phyloP scores from a whole-genome alignment of 2,888 invertebrate genomes.

The Formica aserva region DNA sequence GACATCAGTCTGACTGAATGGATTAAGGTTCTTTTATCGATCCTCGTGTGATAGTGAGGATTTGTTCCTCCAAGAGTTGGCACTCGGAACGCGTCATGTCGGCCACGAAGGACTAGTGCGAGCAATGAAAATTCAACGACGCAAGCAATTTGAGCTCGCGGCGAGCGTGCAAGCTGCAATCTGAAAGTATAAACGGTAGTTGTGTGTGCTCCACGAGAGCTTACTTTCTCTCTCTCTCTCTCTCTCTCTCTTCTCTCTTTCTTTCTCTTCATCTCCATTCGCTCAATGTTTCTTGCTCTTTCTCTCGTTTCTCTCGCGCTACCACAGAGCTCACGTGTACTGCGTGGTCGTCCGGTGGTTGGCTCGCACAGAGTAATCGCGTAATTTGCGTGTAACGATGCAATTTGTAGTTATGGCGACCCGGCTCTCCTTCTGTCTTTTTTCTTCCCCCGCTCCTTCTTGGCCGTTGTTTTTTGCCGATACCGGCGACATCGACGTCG shows the following conservation, averaged over 20 bases:
- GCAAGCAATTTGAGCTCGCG: constrained; percentile 74
- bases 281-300: constrained; percentile 21
- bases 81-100: constrained; percentile 16
- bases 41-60: neutral
- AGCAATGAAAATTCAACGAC: constrained; percentile 80
- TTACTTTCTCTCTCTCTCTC: constrained; percentile 30
- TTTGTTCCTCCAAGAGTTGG: constrained; percentile 30
- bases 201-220: constrained; percentile 62
- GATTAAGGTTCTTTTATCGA: constrained; percentile 28
- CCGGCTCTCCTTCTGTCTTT: constrained; percentile 56
- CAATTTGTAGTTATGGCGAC: constrained; percentile 82
- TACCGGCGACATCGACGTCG: constrained; percentile 60
- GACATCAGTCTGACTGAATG: neutral
- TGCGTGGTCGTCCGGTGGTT: constrained; percentile 62
- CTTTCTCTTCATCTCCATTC: constrained; percentile 13
- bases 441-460: constrained; percentile 17
- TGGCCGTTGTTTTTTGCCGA: constrained; percentile 53
- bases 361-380: constrained; percentile 77
- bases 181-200: constrained; percentile 81
- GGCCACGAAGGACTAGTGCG: constrained; percentile 56
- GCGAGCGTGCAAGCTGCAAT: constrained; percentile 74
- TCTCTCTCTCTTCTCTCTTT: constrained; percentile 31
- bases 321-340: constrained; percentile 56
- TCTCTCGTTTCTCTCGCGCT: constrained; percentile 37
- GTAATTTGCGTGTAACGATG: constrained; percentile 83